Evolutionary conservation across 2,113 vertebrate species (phyloP).

Genomic region (Muscicapa adusta): DNA sequence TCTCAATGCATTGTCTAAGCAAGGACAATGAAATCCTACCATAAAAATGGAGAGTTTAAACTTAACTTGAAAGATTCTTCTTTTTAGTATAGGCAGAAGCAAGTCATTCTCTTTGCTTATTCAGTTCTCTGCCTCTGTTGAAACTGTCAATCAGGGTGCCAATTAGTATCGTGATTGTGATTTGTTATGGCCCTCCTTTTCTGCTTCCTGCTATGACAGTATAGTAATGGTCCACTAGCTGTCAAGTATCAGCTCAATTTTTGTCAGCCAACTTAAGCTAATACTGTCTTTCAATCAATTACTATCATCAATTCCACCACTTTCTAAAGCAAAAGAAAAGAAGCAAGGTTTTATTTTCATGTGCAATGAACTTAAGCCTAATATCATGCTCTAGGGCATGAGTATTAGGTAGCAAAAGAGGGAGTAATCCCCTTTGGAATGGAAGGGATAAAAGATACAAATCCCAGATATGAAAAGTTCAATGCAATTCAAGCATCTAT

Average conservation of each 20-base stretch:
- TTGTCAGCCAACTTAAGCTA: neutral
- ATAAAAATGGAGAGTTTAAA: neutral
- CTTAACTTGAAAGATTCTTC: neutral
- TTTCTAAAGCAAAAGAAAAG: neutral
- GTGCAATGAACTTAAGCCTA: neutral
- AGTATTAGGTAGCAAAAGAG: neutral
- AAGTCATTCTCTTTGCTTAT: neutral
- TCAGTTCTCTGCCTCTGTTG: neutral
- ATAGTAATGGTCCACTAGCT: neutral
- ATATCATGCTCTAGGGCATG: neutral
- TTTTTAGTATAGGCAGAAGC: neutral
- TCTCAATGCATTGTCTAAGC: neutral
- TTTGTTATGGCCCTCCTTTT: neutral
- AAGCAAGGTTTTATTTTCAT: neutral
- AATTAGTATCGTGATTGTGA: neutral
- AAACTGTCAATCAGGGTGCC: constrained; percentile 18
- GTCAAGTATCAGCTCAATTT: neutral
- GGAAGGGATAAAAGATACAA: neutral
- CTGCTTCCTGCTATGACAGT: neutral
- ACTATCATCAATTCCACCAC: neutral
- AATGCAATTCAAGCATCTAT: neutral
- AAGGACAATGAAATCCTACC: neutral
- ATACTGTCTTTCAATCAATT: neutral
- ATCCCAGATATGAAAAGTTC: neutral
- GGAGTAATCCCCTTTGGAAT: neutral